Evolutionary conservation across 2,888 invertebrate species (phyloP).

Genomic region (Heteromurus nitidus): DNA sequence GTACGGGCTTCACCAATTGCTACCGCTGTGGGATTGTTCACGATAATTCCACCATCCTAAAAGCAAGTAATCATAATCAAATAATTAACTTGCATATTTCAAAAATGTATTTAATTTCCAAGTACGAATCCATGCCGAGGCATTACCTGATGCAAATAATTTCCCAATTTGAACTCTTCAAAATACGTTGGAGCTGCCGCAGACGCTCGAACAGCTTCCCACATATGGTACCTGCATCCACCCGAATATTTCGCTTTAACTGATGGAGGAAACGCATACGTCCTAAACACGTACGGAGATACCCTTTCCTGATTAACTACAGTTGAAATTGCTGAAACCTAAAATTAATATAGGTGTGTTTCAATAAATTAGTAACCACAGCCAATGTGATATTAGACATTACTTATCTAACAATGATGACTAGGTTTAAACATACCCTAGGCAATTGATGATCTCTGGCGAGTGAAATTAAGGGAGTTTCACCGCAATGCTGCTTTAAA

Average conservation of each 20-base stretch:
- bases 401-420: background rate
- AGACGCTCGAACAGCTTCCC: conserved; percentile 91
- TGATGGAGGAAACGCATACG: conserved; percentile 85
- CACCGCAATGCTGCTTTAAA: conserved; percentile 82
- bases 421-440: conserved; percentile 76
- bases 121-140: too few species aligned
- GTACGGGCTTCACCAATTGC: conserved; percentile 91
- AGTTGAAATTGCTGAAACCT: conserved; percentile 87
- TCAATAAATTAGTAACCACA: background rate
- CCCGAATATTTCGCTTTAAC: conserved; percentile 84
- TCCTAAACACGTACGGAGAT: conserved; percentile 88
- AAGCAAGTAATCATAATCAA: background rate
- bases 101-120: background rate
- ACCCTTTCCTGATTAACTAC: conserved; percentile 85
- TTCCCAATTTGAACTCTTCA: conserved; percentile 85
- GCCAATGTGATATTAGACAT: background rate
- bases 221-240: conserved; percentile 82
- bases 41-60: conserved; percentile 87
- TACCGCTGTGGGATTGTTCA: conserved; percentile 92
- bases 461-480: conserved; percentile 80
- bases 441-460: conserved; percentile 78
- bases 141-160: conserved; percentile 83
- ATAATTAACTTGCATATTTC: background rate
- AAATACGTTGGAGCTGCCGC: conserved; percentile 95
- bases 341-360: conserved; percentile 64